Evolutionary conservation across 2,797 vertebrate genomes (phyloP).

Genomic region (Crenuchus spilurus): DNA sequence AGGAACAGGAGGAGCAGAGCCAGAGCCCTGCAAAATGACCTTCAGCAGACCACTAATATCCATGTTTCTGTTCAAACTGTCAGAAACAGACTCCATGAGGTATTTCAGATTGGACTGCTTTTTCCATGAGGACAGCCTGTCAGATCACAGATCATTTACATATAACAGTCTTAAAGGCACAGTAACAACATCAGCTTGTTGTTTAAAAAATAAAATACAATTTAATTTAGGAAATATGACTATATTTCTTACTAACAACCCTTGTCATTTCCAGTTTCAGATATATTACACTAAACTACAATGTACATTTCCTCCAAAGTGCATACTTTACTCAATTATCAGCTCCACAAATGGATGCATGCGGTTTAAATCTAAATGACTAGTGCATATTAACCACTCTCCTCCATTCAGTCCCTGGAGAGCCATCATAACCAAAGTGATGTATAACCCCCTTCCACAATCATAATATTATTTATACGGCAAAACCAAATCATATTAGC

Average conservation of each 20-base stretch:
- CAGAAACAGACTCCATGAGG: too few species aligned
- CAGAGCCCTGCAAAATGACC: too few species aligned
- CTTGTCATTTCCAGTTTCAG: constrained; percentile 48
- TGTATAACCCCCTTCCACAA: constrained; percentile 3
- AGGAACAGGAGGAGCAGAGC: too few species aligned
- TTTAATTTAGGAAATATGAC: neutral
- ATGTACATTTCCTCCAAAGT: constrained; percentile 12
- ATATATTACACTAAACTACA: constrained; percentile 38
- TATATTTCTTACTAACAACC: constrained; percentile 40
- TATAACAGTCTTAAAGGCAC: too few species aligned
- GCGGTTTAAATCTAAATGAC: constrained; percentile 38
- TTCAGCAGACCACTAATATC: too few species aligned
- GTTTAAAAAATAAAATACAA: constrained; percentile 11
- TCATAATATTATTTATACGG: constrained; percentile 47
- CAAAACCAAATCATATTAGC: constrained; percentile 50
- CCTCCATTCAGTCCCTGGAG: constrained; percentile 20
- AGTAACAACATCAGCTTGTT: too few species aligned
- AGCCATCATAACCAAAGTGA: constrained; percentile 50
- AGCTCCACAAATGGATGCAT: constrained; percentile 35
- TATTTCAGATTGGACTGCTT: too few species aligned
- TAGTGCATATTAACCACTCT: constrained; percentile 39
- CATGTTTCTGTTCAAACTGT: too few species aligned
- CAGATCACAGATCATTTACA: too few species aligned
- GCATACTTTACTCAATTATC: constrained; percentile 38
- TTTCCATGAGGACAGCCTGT: too few species aligned